Base-by-base conservation (phyloP, 2,113 vertebrate genomes). In the Osmerus eperlanus region DNA sequence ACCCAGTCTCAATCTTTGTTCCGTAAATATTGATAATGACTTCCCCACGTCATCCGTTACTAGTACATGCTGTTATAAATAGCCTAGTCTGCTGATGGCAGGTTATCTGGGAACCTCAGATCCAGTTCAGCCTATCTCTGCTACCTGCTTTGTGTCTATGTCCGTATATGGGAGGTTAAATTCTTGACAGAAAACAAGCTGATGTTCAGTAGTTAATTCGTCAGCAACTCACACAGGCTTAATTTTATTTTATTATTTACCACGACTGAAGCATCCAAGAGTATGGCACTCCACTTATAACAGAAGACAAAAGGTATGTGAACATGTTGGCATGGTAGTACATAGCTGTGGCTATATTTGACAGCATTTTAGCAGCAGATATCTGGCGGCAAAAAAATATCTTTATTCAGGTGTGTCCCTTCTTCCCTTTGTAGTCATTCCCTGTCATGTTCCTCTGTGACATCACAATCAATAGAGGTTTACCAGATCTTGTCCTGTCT, bases 21-120 rank as follows among this genome's bases (percentile, higher is more conserved):
- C 89, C 89, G 91, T 91, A 90, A 92, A 91, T 92, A 91, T 91
- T 90, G 87, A 90, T 92, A 92, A 91, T 86, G 86, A 89, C 85
- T 78, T 81, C 70, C 77, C 84, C 82, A 86, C 84, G 87, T 91
- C 90, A 92, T 87, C 81, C 78, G 84, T 88, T 86, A 90, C 87
- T 90, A 86, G 89, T 91, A 91, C 87, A 82, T 89, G 85, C 79
- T 69, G 81, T 87, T 91, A 92, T 87, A 93, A 92, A 93, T 91
- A 92, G 89, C 84, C 13, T 41, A 83, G 47, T 61, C 58, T 7
- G 76, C 80, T 85, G 77, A 86, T 83, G 80, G 79, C 81, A 84
- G 82, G 83, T 83, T 87, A 86, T 87, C 83, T 88, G 80, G 81
- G 84, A 82, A 74, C 78, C 81, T 84, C 85, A 83, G 80, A 86